Evolutionary conservation across 2,888 invertebrate genomes (phyloP).

Genomic region (Zootermopsis nevadensis): DNA sequence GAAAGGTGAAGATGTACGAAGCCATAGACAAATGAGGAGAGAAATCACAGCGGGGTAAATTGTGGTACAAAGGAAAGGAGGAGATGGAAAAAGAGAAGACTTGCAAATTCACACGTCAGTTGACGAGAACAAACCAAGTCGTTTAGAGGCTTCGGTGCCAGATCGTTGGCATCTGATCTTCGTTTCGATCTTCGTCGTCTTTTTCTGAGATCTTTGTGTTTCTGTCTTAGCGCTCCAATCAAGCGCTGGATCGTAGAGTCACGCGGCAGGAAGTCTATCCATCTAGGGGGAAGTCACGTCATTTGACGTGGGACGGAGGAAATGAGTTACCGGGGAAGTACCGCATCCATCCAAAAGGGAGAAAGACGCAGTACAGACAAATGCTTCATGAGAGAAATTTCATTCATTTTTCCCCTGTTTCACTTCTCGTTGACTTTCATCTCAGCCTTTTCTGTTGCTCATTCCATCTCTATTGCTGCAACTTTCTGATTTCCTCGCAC

Average conservation of each 20-base stretch:
- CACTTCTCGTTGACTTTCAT: not conserved
- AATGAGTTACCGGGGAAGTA: constrained; percentile 1
- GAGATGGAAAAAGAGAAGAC: not conserved
- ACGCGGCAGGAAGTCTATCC: constrained; percentile 3
- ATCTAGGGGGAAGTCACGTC: not conserved
- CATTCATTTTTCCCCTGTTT: not conserved
- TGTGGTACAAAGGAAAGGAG: not conserved
- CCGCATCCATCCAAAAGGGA: not conserved
- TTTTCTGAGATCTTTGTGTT: constrained; percentile 5
- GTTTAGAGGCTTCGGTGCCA: not conserved
- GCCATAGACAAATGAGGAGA: not conserved
- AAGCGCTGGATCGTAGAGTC: not conserved
- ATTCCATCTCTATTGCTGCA: not conserved
- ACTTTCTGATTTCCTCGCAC: not conserved
- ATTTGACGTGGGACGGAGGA: not conserved
- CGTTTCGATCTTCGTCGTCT: not conserved
- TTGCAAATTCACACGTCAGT: not conserved
- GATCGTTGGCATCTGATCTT: not conserved
- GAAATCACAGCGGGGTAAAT: not conserved
- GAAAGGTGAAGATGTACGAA: not conserved
- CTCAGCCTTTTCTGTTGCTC: not conserved
- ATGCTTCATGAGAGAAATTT: not conserved
- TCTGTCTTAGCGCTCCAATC: constrained; percentile 1
- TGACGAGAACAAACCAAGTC: not conserved
- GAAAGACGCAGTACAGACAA: not conserved